Percentiles rank a stretch among this genome's conserved stretches.
Evolutionary conservation across 2,888 invertebrate species (phyloP).

Genomic region (Epinotia demarniana): DNA sequence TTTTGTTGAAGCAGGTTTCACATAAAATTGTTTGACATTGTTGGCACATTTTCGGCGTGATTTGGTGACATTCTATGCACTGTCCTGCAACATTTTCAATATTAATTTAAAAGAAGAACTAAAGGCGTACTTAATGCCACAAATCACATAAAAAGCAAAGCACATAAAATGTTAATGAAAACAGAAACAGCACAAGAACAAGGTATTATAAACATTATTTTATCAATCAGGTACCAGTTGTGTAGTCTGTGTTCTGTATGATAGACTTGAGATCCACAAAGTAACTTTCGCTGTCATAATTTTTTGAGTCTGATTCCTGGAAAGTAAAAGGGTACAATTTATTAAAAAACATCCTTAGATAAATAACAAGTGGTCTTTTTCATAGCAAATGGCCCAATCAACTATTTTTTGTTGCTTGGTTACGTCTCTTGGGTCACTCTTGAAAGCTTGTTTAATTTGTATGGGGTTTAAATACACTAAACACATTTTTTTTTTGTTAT

Average conservation of each 20-base stretch:
- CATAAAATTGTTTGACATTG: constrained; percentile 72
- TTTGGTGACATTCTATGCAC: constrained; percentile 69
- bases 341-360: neutral
- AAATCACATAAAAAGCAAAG: no score
- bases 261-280: constrained; percentile 67
- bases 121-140: no score
- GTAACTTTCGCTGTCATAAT: constrained; percentile 52
- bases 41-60: constrained; percentile 71
- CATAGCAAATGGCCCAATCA: no score
- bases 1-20: constrained; percentile 72
- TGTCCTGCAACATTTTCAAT: constrained; percentile 57
- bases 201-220: neutral
- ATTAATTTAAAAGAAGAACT: neutral
- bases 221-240: constrained; percentile 63
- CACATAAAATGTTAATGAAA: neutral
- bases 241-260: constrained; percentile 56
- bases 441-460: no score
- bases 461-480: no score
- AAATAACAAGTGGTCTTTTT: neutral
- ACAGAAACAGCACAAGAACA: neutral
- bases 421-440: no score
- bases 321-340: constrained; percentile 32
- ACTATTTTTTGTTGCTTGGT: no score
- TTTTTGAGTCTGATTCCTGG: constrained; percentile 44
- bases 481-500: no score